These are phyloP conservation scores for Megaceryle maxima DNA, from an alignment of 2,113 vertebrate species.

Conservation along the genomic window DNA sequence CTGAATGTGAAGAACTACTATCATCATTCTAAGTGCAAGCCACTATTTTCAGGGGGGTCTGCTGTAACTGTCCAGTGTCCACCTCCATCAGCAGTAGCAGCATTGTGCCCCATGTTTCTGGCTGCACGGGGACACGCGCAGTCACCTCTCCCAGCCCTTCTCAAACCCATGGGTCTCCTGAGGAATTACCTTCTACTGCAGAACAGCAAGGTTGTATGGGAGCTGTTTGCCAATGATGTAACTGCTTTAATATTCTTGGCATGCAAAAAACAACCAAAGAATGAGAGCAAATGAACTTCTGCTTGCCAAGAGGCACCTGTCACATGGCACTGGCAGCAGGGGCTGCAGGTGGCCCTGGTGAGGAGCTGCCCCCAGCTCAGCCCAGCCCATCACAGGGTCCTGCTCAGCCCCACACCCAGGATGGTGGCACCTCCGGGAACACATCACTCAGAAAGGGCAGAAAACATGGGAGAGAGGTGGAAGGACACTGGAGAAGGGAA, in stretches of 20 bases:
- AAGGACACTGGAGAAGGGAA: background rate
- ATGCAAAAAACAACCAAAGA: background rate
- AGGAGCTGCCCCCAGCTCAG: background rate
- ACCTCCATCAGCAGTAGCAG: background rate
- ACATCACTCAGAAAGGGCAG: background rate
- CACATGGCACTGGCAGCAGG: fast-evolving
- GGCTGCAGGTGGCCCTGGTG: fast-evolving
- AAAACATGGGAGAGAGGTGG: background rate
- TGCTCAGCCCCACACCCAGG: fast-evolving
- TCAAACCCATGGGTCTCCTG: background rate
- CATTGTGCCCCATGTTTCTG: background rate
- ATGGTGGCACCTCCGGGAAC: fast-evolving
- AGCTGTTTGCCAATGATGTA: background rate
- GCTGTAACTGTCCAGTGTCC: background rate
- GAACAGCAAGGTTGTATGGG: background rate
- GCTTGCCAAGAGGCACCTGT: fast-evolving
- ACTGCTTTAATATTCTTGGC: background rate
- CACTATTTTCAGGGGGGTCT: background rate
- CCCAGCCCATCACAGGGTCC: background rate
- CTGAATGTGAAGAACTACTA: background rate
- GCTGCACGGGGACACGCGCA: too few species aligned
- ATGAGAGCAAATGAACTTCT: background rate
- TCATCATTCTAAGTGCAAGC: background rate
- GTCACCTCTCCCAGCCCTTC: background rate
- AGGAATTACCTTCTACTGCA: background rate